Percentiles rank a stretch among this genome's conserved stretches.
These are phyloP conservation scores for Piprites chloris DNA, from an alignment of 2,113 vertebrate genomes.

Conservation along the genomic window DNA sequence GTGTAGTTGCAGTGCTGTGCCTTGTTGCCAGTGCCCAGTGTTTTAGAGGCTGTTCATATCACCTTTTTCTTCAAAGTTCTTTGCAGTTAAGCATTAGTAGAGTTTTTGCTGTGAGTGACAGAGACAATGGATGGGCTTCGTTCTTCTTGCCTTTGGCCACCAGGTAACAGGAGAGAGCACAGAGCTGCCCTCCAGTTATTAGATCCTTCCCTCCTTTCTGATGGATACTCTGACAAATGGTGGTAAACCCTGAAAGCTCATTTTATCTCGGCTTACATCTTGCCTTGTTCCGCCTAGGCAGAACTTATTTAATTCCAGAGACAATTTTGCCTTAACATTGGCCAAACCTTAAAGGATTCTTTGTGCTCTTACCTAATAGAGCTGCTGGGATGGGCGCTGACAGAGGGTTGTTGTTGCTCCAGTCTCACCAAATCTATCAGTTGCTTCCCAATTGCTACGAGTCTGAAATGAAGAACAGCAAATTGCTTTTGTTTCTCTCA, in stretches of 20 bases:
- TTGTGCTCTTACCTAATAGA: neutral
- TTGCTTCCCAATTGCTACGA: neutral
- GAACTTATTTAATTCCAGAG: neutral
- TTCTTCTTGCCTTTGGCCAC: neutral
- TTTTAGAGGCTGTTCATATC: neutral
- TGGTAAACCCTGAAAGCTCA: neutral
- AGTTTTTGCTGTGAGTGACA: neutral
- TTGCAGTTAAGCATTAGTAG: neutral
- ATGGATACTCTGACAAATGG: neutral
- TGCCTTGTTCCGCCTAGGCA: neutral
- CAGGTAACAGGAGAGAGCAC: neutral
- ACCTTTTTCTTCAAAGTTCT: neutral
- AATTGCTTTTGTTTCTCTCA: slow-evolving; percentile 10
- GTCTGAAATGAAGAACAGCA: neutral
- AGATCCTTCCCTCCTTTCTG: neutral
- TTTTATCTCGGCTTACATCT: neutral
- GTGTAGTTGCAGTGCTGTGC: neutral
- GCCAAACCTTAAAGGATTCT: neutral
- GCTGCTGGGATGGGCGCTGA: neutral
- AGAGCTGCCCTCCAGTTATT: neutral
- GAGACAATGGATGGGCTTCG: neutral
- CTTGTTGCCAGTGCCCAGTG: neutral
- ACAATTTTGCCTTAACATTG: neutral
- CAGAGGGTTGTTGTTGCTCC: neutral
- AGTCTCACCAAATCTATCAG: neutral